These are phyloP conservation scores for Dendronephthya gigantea DNA, from an alignment of 64 coral and sea anemone species.

Conservation along the genomic window DNA sequence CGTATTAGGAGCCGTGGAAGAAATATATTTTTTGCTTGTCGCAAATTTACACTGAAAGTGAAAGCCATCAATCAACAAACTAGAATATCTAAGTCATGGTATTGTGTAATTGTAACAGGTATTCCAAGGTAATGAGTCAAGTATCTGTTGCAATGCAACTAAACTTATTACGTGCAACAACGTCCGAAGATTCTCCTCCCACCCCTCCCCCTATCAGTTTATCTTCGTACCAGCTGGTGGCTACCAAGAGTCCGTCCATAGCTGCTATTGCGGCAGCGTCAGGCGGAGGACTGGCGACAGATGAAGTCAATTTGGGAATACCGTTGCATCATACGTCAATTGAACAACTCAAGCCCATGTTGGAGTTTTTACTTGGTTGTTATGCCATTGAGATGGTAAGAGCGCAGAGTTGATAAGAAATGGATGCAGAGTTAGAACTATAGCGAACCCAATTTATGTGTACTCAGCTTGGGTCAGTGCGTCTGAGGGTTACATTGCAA, in stretches of 20 bases:
- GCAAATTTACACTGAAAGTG: too few species aligned
- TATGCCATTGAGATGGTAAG: conserved; percentile 94
- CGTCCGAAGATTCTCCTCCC: conserved; percentile 47
- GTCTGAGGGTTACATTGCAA: too few species aligned
- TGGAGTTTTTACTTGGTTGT: conserved; percentile 90
- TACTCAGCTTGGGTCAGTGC: neutral
- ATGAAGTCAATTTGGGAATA: conserved; percentile 66
- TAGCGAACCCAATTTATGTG: neutral
- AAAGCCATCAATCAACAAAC: too few species aligned
- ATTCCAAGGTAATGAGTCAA: conserved; percentile 58
- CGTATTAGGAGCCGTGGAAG: too few species aligned
- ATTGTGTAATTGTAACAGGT: neutral
- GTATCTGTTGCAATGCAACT: conserved; percentile 74
- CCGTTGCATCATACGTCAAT: conserved; percentile 56
- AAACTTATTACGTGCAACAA: conserved; percentile 54
- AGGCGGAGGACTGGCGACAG: conserved; percentile 73
- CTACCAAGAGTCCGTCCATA: conserved; percentile 57
- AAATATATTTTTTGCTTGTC: too few species aligned
- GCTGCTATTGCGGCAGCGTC: conserved; percentile 75
- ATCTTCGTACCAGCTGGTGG: conserved; percentile 71
- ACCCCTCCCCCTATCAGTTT: conserved; percentile 84
- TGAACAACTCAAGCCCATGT: conserved; percentile 43
- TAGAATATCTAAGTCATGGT: too few species aligned
- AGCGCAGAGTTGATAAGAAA: too few species aligned
- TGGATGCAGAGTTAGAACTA: neutral